Conservation (phyloP, 64 coral and sea anemone genomes). For the Stichodactyla helianthus region DNA sequence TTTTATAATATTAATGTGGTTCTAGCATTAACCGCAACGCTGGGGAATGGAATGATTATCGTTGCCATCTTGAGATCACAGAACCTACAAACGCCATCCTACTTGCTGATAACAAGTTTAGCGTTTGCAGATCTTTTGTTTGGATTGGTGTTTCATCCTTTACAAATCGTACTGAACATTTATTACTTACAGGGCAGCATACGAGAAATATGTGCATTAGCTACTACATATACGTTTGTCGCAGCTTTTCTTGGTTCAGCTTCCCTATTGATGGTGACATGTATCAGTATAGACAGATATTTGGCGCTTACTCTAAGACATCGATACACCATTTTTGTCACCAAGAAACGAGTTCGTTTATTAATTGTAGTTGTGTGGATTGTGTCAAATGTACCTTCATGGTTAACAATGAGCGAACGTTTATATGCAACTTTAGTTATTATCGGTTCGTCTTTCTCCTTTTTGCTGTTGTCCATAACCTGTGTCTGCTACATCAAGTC, state of each 20-base stretch:
- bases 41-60: slow-evolving; percentile 4
- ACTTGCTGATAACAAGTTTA: no score
- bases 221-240: not conserved
- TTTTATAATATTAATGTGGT: not conserved
- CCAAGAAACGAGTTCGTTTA: not conserved
- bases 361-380: not conserved
- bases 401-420: not conserved
- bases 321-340: not conserved
- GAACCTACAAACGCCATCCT: no score
- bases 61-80: no score
- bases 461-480: not conserved
- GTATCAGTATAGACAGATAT: not conserved
- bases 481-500: no score
- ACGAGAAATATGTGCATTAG: not conserved
- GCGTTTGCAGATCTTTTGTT: not conserved
- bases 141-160: not conserved
- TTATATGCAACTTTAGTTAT: not conserved
- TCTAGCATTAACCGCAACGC: not conserved
- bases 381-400: not conserved
- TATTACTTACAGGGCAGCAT: not conserved
- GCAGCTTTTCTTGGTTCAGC: not conserved
- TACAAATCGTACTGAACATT: not conserved
- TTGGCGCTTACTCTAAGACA: slow-evolving; percentile 1
- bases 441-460: not conserved
- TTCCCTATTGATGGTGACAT: not conserved